These are phyloP conservation scores for Trachymyrmex cornetzi DNA, from an alignment of 1,140 invertebrate species.

Conservation along the genomic window DNA sequence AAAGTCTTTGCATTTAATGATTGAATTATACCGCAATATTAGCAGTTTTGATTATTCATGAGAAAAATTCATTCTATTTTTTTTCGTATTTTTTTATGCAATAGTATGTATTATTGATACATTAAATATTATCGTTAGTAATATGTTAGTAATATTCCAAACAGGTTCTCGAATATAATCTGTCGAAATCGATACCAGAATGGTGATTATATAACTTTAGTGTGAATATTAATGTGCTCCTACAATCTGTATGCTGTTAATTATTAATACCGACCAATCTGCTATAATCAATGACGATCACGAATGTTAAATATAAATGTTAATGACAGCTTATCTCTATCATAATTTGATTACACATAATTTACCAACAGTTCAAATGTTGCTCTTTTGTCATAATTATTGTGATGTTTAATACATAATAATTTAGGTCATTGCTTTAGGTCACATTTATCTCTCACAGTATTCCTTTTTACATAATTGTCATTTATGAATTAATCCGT, in stretches of 20 bases:
- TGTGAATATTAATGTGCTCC: slow-evolving; percentile 50
- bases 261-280: slow-evolving; percentile 52
- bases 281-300: slow-evolving; percentile 18
- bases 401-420: neutral
- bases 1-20: neutral
- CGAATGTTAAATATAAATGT: neutral
- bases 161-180: slow-evolving; percentile 30
- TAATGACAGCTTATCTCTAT: slow-evolving; percentile 19
- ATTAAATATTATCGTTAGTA: neutral
- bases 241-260: slow-evolving; percentile 4
- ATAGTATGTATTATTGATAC: slow-evolving; percentile 23
- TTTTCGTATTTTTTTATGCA: neutral
- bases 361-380: slow-evolving; percentile 31
- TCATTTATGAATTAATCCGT: neutral
- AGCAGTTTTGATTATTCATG: neutral
- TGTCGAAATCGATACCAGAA: slow-evolving; percentile 40
- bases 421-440: neutral
- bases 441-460: neutral
- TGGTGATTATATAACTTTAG: slow-evolving; percentile 50
- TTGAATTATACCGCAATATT: neutral
- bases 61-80: neutral
- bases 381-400: slow-evolving; percentile 33
- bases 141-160: slow-evolving; percentile 19
- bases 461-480: slow-evolving; percentile 2
- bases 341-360: slow-evolving; percentile 35